A percentile compares a stretch with the other conserved stretches of the same genome.
phyloP scores from a whole-genome alignment of 35 echinoderm and acorn worm species.

The Eucidaris tribuloides region DNA sequence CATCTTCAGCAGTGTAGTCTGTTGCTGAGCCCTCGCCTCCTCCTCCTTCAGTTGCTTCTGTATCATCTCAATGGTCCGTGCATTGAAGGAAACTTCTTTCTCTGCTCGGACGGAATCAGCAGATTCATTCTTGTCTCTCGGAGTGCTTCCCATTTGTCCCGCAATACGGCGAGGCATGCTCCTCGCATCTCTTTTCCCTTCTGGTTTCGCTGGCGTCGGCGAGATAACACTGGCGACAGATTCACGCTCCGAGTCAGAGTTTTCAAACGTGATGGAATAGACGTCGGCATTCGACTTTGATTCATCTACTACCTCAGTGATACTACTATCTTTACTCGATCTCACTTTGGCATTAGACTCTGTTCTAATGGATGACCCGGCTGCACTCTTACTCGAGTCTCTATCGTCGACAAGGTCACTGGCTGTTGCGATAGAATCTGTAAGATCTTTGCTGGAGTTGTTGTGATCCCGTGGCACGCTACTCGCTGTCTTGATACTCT shows the following conservation, averaged over 20 bases:
- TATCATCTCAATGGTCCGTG: slow-evolving; percentile 58
- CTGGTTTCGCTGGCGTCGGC: not conserved
- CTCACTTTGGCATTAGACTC: slow-evolving; percentile 29
- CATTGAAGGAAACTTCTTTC: slow-evolving; percentile 35
- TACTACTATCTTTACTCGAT: not conserved
- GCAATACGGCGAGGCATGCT: not conserved
- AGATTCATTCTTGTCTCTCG: not conserved
- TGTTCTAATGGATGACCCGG: slow-evolving; percentile 44
- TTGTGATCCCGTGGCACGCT: not conserved
- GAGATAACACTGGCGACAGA: not conserved
- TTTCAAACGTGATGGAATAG: slow-evolving; percentile 59
- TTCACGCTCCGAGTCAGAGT: not conserved
- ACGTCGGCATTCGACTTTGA: slow-evolving; percentile 27
- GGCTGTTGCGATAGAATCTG: slow-evolving; percentile 42
- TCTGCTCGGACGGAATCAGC: not conserved
- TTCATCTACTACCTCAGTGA: slow-evolving; percentile 47
- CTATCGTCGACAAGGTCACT: slow-evolving; percentile 15
- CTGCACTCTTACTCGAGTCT: not conserved
- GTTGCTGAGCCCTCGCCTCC: slow-evolving; percentile 76
- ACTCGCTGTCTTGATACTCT: slow-evolving; percentile 7
- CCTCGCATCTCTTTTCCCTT: not conserved
- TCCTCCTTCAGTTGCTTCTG: slow-evolving; percentile 88
- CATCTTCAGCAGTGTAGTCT: slow-evolving; percentile 66
- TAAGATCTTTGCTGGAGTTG: not conserved
- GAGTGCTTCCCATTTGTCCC: not conserved